phyloP scores from a whole-genome alignment of 2,113 vertebrate genomes.

The Emydura subglobosa region DNA sequence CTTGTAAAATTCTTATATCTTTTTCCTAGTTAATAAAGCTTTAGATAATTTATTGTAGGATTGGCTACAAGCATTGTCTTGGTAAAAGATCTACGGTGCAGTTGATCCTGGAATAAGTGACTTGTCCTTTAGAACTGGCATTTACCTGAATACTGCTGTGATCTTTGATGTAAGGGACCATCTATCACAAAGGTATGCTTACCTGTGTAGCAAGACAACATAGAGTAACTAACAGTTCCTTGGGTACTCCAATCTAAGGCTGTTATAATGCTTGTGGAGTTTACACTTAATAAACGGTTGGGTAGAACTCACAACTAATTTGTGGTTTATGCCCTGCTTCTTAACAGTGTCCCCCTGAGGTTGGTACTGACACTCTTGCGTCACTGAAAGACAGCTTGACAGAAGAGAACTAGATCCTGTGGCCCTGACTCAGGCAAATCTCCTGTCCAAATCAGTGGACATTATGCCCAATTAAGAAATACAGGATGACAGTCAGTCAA shows the following conservation, averaged over 20 bases:
- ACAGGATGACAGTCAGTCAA: background rate
- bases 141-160: background rate
- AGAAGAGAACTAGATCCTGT: background rate
- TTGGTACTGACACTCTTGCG: background rate
- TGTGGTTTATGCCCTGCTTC: background rate
- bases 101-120: background rate
- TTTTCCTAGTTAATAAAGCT: background rate
- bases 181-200: background rate
- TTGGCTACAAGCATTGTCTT: background rate
- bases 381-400: background rate
- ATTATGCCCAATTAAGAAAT: background rate
- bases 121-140: background rate
- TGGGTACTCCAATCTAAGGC: background rate
- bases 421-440: background rate
- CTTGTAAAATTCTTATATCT: background rate
- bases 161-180: background rate
- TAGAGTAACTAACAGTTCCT: background rate
- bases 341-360: background rate
- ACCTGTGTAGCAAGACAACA: background rate
- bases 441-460: background rate
- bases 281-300: background rate
- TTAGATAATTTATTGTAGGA: background rate
- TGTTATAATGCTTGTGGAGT: background rate
- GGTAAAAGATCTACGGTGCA: no score
- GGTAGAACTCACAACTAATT: background rate